Conservation (phyloP, 1,140 invertebrate genomes). For the Pseudomyrmex pallidus region DNA sequence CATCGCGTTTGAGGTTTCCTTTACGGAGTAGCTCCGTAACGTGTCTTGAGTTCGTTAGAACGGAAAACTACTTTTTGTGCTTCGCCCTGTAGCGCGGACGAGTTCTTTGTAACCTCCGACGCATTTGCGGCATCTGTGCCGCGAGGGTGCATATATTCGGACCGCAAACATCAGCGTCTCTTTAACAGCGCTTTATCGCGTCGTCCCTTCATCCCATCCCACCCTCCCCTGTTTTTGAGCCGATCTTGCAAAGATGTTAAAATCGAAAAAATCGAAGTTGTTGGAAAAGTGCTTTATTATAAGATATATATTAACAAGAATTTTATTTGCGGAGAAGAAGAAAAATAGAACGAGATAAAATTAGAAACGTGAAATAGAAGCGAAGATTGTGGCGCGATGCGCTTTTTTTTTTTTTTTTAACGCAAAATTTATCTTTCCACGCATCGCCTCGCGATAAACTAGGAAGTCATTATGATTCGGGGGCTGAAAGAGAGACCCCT, state of each 20-base stretch:
- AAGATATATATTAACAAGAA: too few relatives aligned
- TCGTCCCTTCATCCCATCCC: not conserved
- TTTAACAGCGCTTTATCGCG: slow-evolving; percentile 57
- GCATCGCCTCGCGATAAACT: slow-evolving; percentile 67
- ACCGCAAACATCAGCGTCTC: slow-evolving; percentile 71
- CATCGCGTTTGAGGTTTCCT: too few relatives aligned
- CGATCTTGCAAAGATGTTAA: slow-evolving; percentile 48
- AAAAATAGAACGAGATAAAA: not conserved
- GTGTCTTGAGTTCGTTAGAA: not conserved
- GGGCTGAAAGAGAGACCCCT: slow-evolving; percentile 44
- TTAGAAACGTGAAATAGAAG: slow-evolving; percentile 8
- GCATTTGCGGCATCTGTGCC: slow-evolving; percentile 40
- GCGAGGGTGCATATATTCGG: slow-evolving; percentile 80
- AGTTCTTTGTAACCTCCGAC: slow-evolving; percentile 52
- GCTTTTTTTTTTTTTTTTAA: not conserved
- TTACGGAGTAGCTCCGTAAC: not conserved
- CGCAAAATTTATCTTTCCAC: slow-evolving; percentile 1
- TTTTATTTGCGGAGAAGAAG: too few relatives aligned
- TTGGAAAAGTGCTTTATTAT: slow-evolving; percentile 31
- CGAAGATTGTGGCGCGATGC: not conserved
- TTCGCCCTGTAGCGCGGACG: slow-evolving; percentile 51
- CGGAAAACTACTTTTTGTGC: slow-evolving; percentile 53
- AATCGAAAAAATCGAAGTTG: slow-evolving; percentile 51
- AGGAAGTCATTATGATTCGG: slow-evolving; percentile 76
- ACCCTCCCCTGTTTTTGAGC: not conserved